Evolutionary conservation across 2,888 invertebrate species (phyloP), one percentile per base, ranked within the genome.

Genomic region (Acanthosepion esculentum): DNA sequence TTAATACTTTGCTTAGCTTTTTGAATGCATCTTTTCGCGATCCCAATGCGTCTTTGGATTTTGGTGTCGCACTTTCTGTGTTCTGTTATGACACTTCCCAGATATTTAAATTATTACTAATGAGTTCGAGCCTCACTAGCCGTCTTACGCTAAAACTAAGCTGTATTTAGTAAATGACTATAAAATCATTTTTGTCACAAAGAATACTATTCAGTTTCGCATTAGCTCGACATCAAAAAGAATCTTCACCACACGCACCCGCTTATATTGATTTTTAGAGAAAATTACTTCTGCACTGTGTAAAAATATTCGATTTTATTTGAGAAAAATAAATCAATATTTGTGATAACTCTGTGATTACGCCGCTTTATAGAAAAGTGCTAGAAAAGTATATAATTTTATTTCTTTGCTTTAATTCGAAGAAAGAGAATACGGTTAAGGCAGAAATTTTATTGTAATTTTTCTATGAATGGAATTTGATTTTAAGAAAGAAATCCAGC

Each of bases 271-370:
- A 26, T 64, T 23, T 7, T 64, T 4, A 64, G 64, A 64, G 23
- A 26, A 78, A 78, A 78, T 33, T 78, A 33, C n/a, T 78, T 78
- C 33, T 33, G 15, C n/a, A 78, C 33, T 78, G 23, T 59, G 15
- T 6, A 59, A 59, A 59, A 78, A 78, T n/a, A 78, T 78, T 78
- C n/a, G n/a, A n/a, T 78, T 78, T 78, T 78, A n/a, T 78, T 33
- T n/a, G 78, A n/a, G 78, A n/a, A 33, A 78, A 78, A 78, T 78
- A 78, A 78, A 78, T 78, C 78, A 33, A 78, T 78, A 78, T 78
- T 78, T 78, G 78, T n/a, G 78, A 78, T 78, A 15, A 78, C 78
- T 10, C 78, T 33, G 78, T n/a, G 78, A 78, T 78, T n/a, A 78
- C n/a, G 33, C 78, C 5, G n/a, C 10, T 78, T 10, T n/a, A 33